Percentiles rank a stretch among this genome's conserved stretches.
Conservation (phyloP, 1,140 invertebrate genomes). For the Zaprionus vittiger region DNA sequence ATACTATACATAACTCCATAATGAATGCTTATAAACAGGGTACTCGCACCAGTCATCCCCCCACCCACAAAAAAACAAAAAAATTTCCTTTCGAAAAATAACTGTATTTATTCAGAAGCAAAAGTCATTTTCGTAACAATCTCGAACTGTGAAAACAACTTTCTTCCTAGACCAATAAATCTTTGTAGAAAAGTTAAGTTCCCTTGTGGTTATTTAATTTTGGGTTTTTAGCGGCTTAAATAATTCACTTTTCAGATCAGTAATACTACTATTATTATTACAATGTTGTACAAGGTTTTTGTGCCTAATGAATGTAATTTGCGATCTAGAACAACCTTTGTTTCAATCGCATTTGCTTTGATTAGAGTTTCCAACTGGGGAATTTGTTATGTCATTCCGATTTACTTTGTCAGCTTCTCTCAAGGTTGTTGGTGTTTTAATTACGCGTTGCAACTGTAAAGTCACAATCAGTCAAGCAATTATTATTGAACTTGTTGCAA, state of each 20-base stretch:
- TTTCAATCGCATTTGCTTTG: conserved; percentile 11
- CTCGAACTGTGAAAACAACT: conserved; percentile 29
- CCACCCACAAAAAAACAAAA: conserved; percentile 31
- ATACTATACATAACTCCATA: conserved; percentile 43
- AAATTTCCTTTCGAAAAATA: conserved; percentile 57
- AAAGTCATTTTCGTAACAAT: conserved; percentile 41
- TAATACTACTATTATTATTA: background rate
- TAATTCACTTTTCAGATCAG: background rate
- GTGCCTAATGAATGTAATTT: conserved; percentile 8
- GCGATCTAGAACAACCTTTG: conserved; percentile 26
- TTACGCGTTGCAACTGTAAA: conserved; percentile 18
- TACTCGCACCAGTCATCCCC: conserved; percentile 63
- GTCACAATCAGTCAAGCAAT: conserved; percentile 23
- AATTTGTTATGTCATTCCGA: conserved; percentile 36
- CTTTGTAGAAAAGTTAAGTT: conserved; percentile 25
- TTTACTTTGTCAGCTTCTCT: conserved; percentile 33
- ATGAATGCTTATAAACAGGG: conserved; percentile 68
- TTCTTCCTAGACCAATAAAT: conserved; percentile 48
- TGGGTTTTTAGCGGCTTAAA: no score
- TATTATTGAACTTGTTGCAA: conserved; percentile 2
- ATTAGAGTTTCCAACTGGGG: conserved; percentile 27
- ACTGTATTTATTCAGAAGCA: conserved; percentile 45
- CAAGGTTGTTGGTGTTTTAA: conserved; percentile 35
- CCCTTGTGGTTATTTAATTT: background rate
- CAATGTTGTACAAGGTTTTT: conserved; percentile 10